Evolutionary conservation across 2,888 invertebrate species (phyloP).

Genomic region (Acrobasis consociella): DNA sequence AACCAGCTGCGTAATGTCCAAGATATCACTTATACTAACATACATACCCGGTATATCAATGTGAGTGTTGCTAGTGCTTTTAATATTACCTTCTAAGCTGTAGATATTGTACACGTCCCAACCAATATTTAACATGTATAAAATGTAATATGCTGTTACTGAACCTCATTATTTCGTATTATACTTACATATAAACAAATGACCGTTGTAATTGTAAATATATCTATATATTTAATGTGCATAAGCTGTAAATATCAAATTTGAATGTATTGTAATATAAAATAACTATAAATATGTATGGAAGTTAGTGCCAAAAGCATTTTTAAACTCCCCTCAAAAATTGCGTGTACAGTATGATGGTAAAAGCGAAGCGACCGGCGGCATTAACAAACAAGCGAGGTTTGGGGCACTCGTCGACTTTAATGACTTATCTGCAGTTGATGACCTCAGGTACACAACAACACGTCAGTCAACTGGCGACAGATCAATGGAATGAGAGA

Average conservation of each 20-base stretch:
- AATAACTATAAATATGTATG: constrained; percentile 68
- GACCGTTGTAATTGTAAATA: constrained; percentile 74
- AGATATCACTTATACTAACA: constrained; percentile 27
- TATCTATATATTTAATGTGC: constrained; percentile 38
- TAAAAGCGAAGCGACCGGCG: constrained; percentile 37
- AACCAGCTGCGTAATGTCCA: constrained; percentile 21
- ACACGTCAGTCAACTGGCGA: constrained; percentile 2
- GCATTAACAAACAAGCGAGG: constrained; percentile 22
- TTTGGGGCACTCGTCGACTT: constrained; percentile 40
- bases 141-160: constrained; percentile 53
- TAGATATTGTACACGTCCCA: constrained; percentile 70
- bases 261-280: constrained; percentile 70
- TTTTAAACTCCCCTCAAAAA: constrained; percentile 59
- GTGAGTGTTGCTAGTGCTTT: constrained; percentile 60
- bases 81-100: constrained; percentile 43
- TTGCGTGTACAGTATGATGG: constrained; percentile 54
- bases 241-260: constrained; percentile 76
- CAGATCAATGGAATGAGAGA: constrained; percentile 21
- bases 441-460: constrained; percentile 2
- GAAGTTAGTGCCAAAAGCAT: constrained; percentile 81
- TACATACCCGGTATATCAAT: constrained; percentile 43
- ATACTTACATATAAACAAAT: constrained; percentile 36
- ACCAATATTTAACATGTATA: constrained; percentile 50
- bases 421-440: constrained; percentile 13
- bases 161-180: constrained; percentile 50